Evolutionary conservation across 2,113 vertebrate species (phyloP), one percentile per base, ranked within the genome.

Genomic region (Trogon surrucura): DNA sequence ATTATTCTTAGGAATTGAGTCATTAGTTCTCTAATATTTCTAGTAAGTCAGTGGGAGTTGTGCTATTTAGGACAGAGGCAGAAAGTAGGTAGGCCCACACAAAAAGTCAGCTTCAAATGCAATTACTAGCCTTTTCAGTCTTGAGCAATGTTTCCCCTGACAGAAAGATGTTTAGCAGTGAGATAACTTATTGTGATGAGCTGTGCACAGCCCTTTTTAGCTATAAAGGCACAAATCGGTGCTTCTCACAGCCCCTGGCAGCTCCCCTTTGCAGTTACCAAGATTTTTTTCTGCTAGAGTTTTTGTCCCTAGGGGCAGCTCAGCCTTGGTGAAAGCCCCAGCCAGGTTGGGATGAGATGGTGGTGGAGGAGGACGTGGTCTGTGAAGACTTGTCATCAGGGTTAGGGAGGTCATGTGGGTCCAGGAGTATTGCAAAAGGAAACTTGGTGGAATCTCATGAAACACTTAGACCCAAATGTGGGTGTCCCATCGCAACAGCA

Each of bases 1-100:
- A 92, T 84, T 95, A 96, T 95, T 97, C 89, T 95, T 97, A 95
- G 96, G 73, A 96, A 94, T 91, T 96, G 95, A 97, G 91, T 96
- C 96, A 96, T 86, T 91, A 89, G 89, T 82, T 96, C 70, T 82
- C 41, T 94, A 93, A 96, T 94, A 95, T 96, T 95, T 95, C 96
- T 95, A 94, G 93, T 95, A 95, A 96, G 87, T 87, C 80, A 87
- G 95, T 95, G 73, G 94, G 91, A 92, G 94, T 95, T 89, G 70
- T 69, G 47, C n/a, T 94, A 85, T 95, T 89, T 85, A 66, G 79
- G 89, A 93, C 67, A 89, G 78, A 94, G 62, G 91, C 89, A 94
- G 60, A 70, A 91, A 81, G 66, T 15, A 62, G 32, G 74, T 27
- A 82, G 32, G 47, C 78, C 87, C 65, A 51, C 91, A 50, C 54